Conservation (phyloP, 2,888 invertebrate species). For the Periphyllus acericola region DNA sequence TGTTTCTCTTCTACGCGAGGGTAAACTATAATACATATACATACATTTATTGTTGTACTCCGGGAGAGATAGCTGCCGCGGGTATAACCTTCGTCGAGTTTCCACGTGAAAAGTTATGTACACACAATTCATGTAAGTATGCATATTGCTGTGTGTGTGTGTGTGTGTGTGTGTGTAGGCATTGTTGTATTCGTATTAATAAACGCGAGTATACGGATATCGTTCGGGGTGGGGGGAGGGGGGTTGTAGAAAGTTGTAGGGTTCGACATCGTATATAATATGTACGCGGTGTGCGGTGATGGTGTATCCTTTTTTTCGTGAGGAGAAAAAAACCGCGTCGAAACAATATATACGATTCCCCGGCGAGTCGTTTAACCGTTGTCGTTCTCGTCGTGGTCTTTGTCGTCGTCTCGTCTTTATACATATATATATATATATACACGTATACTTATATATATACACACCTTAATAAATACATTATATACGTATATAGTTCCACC, state of each 20-base stretch:
- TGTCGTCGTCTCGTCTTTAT: not conserved
- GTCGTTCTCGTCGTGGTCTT: not conserved
- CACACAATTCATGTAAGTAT: no score
- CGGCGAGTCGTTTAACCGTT: not conserved
- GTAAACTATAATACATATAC: not conserved
- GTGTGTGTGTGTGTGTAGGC: no score
- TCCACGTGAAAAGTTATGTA: no score
- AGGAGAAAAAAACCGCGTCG: not conserved
- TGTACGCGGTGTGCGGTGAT: not conserved
- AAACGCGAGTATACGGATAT: not conserved
- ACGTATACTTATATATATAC: not conserved
- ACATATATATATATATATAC: not conserved
- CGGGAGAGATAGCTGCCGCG: no score
- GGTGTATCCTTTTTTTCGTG: not conserved
- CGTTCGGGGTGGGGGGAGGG: not conserved
- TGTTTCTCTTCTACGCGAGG: not conserved
- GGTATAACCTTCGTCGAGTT: no score
- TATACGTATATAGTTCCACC: not conserved
- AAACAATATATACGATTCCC: not conserved
- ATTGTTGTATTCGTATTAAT: no score
- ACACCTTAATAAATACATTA: no score
- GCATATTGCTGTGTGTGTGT: no score
- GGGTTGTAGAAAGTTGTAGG: no score
- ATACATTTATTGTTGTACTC: not conserved
- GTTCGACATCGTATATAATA: not conserved